Evolutionary conservation across 2,113 vertebrate species (phyloP).

Genomic region (Calidris pugnax): DNA sequence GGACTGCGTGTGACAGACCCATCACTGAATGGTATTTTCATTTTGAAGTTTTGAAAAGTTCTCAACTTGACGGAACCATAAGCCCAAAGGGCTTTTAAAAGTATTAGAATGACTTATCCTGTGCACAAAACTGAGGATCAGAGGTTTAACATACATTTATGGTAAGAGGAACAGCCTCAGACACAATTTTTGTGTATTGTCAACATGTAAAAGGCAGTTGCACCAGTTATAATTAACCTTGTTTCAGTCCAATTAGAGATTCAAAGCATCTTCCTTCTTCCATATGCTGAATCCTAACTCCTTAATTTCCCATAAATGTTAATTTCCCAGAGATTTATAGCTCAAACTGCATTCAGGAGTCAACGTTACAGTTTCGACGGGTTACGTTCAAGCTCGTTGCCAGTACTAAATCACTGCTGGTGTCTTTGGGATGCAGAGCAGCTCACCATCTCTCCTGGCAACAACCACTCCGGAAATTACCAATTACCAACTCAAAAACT

Average conservation of each 20-base stretch:
- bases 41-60: background rate
- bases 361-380: background rate
- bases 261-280: background rate
- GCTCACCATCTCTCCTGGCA: background rate
- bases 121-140: background rate
- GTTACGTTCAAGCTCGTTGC: background rate
- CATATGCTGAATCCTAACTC: background rate
- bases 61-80: background rate
- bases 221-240: background rate
- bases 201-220: background rate
- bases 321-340: background rate
- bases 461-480: background rate
- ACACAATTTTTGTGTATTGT: background rate
- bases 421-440: background rate
- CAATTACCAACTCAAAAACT: fast-evolving
- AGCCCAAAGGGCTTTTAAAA: background rate
- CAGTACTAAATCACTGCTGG: background rate
- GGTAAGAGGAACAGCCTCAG: background rate
- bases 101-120: background rate
- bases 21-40: background rate
- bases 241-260: background rate
- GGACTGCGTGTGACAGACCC: background rate
- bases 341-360: background rate
- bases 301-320: background rate
- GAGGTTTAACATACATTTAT: background rate